A percentile compares a stretch with the other conserved stretches of the same genome.
Conservation (phyloP, 2,888 invertebrate genomes). For the Protula sp. region DNA sequence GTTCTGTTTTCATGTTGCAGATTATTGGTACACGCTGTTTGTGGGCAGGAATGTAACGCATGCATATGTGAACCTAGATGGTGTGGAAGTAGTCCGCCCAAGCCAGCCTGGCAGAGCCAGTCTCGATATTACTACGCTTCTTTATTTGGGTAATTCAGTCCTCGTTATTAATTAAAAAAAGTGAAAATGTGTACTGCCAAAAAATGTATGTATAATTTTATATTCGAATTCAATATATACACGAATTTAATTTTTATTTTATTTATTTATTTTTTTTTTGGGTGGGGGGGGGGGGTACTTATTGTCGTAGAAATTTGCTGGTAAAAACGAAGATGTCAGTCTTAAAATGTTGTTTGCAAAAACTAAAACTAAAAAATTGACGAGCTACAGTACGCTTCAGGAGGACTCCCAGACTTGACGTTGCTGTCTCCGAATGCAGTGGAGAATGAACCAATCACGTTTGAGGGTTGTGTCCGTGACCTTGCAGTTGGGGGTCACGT, state of each 20-base stretch:
- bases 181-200: no score
- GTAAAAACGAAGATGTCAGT: no score
- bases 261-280: no score
- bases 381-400: no score
- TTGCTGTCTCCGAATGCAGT: slow-evolving; percentile 11
- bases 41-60: slow-evolving; percentile 15
- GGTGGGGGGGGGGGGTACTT: no score
- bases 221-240: no score
- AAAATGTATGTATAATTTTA: no score
- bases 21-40: slow-evolving; percentile 11
- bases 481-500: slow-evolving; percentile 9
- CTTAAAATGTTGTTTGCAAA: neutral
- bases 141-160: slow-evolving; percentile 16
- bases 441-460: slow-evolving; percentile 14
- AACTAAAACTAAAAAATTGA: neutral
- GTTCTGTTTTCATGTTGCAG: no score
- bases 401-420: slow-evolving; percentile 18
- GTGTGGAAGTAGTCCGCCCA: neutral
- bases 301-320: no score
- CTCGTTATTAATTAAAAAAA: neutral
- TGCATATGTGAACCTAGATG: slow-evolving; percentile 15
- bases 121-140: slow-evolving; percentile 11
- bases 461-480: slow-evolving; percentile 19
- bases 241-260: no score
- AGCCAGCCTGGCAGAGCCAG: slow-evolving; percentile 3